Evolutionary conservation across 2,888 invertebrate species (phyloP), one percentile per base, ranked within the genome.

Genomic region (Mesorhabditis belari): DNA sequence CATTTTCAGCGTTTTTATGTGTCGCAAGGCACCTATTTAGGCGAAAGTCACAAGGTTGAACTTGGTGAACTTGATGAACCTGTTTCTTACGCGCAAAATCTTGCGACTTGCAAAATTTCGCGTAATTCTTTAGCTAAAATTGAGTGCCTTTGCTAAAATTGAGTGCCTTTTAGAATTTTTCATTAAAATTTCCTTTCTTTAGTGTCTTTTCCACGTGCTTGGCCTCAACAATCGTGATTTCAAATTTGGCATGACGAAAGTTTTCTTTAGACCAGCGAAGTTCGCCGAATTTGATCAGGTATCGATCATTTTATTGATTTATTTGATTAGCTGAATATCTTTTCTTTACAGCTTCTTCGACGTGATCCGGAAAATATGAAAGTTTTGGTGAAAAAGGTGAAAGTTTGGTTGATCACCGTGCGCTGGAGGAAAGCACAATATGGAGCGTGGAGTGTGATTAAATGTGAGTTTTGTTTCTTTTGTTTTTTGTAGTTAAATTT

Each of bases 261-360:
- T 98, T 19, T 98, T 98, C 85, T 98, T 98, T 86, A 87, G 94
- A 0, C 94, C 96, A 0, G 96, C 96, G 59, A 98, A 96, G 84
- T 96, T 95, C 84, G 89, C 93, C 0, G 95, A 98, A 84, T 85
- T 81, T 56, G 80, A 81, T 61, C 69, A 75, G 65, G 70, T 74
- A 29, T 2, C 44, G 9, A n/a, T 51, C 9, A 17, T 51, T 55
- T 35, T 59, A 56, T n/a, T n/a, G n/a, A n/a, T n/a, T n/a, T n/a
- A n/a, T n/a, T n/a, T n/a, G n/a, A n/a, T 4, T 58, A n/a, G 19
- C 56, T 19, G 17, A 35, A 35, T n/a, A 9, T 35, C 35, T 17
- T 17, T 6, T 35, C n/a, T 17, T 55, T 60, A 57, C 58, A 64
- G 71, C 65, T 79, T 57, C 91, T 98, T 92, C 88, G 88, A 80